Evolutionary conservation across 1,140 invertebrate species (phyloP).

Genomic region (Colletes gigas): DNA sequence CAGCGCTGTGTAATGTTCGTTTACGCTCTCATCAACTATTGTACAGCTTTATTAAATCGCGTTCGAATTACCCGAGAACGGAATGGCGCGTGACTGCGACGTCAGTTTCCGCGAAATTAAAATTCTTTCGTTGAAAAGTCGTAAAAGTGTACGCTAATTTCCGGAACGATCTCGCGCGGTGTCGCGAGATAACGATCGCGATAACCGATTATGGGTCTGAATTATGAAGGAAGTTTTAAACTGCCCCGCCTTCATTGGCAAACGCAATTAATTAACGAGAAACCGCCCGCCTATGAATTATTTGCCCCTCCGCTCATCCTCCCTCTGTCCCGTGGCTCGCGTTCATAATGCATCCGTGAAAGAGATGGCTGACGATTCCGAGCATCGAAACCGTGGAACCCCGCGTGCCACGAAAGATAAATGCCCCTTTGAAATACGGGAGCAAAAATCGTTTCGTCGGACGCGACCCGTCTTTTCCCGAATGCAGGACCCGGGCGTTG

Average conservation of each 20-base stretch:
- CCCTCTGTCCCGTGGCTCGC: background rate
- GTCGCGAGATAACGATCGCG: conserved; percentile 58
- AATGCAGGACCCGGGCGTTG: conserved; percentile 1
- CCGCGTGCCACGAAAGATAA: conserved; percentile 43
- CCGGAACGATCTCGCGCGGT: conserved; percentile 42
- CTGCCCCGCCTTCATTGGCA: conserved; percentile 56
- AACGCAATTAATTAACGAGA: conserved; percentile 64
- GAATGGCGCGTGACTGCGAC: too few species aligned
- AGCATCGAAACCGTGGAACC: conserved; percentile 16
- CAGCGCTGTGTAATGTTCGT: too few species aligned
- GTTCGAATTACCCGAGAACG: background rate
- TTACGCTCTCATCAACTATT: background rate
- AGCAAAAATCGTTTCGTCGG: conserved; percentile 17
- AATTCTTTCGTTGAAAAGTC: conserved; percentile 46
- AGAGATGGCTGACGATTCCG: conserved; percentile 1
- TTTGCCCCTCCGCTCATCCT: conserved; percentile 19
- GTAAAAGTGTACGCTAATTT: conserved; percentile 55
- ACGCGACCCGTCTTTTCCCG: conserved; percentile 13
- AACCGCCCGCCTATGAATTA: conserved; percentile 60
- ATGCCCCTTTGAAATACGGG: conserved; percentile 62
- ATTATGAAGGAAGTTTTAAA: conserved; percentile 68
- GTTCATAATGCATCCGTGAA: background rate
- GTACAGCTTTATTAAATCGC: background rate
- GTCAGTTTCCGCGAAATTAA: conserved; percentile 38
- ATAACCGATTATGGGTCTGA: conserved; percentile 64